These are phyloP conservation scores for Psittacara wagleri DNA, from an alignment of 2,113 vertebrate genomes.

Conservation along the genomic window DNA sequence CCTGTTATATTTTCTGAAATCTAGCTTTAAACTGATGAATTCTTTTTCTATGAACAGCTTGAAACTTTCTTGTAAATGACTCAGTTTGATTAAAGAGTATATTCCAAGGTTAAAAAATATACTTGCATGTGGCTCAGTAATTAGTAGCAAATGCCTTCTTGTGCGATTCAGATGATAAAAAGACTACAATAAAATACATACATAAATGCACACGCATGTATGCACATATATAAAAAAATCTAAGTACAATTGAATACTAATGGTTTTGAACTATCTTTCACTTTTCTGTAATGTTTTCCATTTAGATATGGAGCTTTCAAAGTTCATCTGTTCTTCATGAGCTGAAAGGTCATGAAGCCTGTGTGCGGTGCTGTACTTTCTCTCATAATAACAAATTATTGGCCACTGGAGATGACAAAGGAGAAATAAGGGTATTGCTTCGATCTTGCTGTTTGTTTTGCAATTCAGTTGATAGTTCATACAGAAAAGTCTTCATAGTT, in stretches of 20 bases:
- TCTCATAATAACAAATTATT: constrained; percentile 79
- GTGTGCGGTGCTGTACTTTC: constrained; percentile 91
- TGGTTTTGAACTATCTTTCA: not conserved
- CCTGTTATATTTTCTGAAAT: not conserved
- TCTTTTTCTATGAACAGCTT: not conserved
- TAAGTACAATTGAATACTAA: not conserved
- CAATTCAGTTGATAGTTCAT: not conserved
- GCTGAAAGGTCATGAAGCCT: constrained; percentile 85
- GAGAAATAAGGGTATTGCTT: constrained; percentile 87
- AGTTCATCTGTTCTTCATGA: constrained; percentile 73
- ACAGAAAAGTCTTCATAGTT: not conserved
- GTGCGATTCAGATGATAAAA: not conserved
- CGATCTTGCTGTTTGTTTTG: not conserved
- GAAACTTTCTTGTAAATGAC: not conserved
- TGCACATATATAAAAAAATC: not conserved
- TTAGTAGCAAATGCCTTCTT: not conserved
- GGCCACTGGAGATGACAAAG: constrained; percentile 94
- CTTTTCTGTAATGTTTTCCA: not conserved
- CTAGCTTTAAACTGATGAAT: not conserved
- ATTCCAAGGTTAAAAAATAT: not conserved
- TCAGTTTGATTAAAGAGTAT: not conserved
- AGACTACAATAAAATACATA: not conserved
- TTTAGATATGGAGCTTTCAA: constrained; percentile 88
- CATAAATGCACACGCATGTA: not conserved
- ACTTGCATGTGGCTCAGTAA: not conserved